phyloP scores from a whole-genome alignment of 2,888 invertebrate species.

The Idaea straminata region DNA sequence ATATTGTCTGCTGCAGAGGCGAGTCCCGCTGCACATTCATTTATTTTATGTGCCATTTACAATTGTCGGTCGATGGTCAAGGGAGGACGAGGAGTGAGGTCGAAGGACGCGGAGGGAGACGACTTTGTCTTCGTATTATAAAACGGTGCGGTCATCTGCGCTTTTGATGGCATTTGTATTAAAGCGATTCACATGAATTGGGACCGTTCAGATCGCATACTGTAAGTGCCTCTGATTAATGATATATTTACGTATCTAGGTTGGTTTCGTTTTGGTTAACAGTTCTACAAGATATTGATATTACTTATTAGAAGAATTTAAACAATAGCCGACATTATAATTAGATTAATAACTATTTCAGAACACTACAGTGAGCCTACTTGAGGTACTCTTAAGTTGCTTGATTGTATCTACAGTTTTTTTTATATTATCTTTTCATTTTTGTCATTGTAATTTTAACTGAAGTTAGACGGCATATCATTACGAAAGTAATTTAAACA shows the following conservation, averaged over 20 bases:
- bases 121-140: constrained; percentile 78
- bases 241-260: constrained; percentile 57
- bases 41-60: constrained; percentile 82
- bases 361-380: too few species aligned
- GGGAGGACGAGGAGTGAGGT: constrained; percentile 61
- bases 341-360: too few species aligned
- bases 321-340: too few species aligned
- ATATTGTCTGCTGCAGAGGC: constrained; percentile 82
- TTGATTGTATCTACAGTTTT: too few species aligned
- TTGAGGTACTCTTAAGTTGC: too few species aligned
- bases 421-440: too few species aligned
- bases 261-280: constrained; percentile 7
- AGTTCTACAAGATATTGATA: not conserved
- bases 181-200: constrained; percentile 67
- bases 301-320: not conserved
- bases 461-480: not conserved
- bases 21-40: constrained; percentile 81
- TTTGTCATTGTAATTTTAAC: not conserved
- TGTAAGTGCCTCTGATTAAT: constrained; percentile 60
- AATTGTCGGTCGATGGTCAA: constrained; percentile 82
- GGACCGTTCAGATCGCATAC: constrained; percentile 34
- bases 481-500: not conserved
- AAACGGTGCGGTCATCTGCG: constrained; percentile 81
- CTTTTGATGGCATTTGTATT: constrained; percentile 77
- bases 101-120: constrained; percentile 47